These are phyloP conservation scores for Fistularia tabacaria DNA, from an alignment of 2,797 vertebrate genomes.

Conservation along the genomic window DNA sequence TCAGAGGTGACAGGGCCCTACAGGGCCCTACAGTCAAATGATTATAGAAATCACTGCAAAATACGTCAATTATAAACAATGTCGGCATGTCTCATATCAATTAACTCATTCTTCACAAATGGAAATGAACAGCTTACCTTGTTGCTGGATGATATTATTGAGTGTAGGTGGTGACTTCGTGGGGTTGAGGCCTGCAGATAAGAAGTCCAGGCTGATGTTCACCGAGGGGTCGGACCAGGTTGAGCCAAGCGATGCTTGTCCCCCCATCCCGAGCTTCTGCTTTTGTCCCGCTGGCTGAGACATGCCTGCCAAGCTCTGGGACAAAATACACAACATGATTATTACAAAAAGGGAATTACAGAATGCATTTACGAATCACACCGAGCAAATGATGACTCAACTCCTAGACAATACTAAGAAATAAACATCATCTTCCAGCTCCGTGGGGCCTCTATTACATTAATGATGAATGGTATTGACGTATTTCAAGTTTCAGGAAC, in stretches of 20 bases:
- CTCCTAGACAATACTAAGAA: no score
- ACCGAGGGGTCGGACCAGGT: conserved; percentile 98
- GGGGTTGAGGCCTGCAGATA: conserved; percentile 90
- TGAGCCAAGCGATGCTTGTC: conserved; percentile 83
- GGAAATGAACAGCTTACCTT: conserved; percentile 75
- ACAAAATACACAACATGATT: conserved; percentile 2
- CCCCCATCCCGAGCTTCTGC: conserved; percentile 75
- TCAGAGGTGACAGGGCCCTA: background rate
- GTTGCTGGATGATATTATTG: conserved; percentile 94
- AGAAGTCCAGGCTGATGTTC: conserved; percentile 98
- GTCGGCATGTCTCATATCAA: no score
- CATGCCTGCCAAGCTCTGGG: conserved; percentile 79
- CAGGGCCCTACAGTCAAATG: no score
- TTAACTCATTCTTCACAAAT: no score
- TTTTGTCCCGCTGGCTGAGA: conserved; percentile 79
- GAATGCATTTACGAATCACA: background rate
- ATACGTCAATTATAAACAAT: no score
- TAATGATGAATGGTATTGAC: no score
- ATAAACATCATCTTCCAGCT: no score
- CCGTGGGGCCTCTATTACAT: no score
- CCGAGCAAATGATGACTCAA: background rate
- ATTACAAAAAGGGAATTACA: background rate
- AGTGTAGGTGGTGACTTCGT: conserved; percentile 93
- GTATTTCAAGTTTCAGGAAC: no score
- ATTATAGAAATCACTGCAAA: no score